Evolutionary conservation across 2,888 invertebrate genomes (phyloP).

Genomic region (Trisateles emortualis): DNA sequence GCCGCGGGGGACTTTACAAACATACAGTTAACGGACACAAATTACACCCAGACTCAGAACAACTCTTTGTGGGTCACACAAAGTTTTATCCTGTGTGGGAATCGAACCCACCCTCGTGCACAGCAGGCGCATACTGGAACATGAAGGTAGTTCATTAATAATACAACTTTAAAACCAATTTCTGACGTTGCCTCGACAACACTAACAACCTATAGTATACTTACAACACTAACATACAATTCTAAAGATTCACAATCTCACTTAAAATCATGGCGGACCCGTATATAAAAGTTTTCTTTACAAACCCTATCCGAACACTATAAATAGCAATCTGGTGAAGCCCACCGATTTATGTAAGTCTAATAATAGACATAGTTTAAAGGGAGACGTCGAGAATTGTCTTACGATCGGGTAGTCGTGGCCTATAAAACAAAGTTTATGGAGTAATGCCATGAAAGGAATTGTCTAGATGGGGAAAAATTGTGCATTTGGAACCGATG

Average conservation of each 20-base stretch:
- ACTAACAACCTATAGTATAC: too few species aligned
- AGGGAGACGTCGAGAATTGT: conserved; percentile 39
- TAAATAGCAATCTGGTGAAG: conserved; percentile 57
- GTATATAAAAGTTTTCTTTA: conserved; percentile 49
- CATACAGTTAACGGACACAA: too few species aligned
- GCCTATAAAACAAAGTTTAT: conserved; percentile 35
- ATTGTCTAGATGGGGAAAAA: background rate
- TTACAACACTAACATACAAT: conserved; percentile 3
- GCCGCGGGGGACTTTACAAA: too few species aligned
- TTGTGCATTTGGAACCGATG: background rate
- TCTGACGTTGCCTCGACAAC: too few species aligned
- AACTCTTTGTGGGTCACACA: too few species aligned
- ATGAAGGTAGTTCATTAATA: too few species aligned
- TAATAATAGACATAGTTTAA: conserved; percentile 45
- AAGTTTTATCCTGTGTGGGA: too few species aligned
- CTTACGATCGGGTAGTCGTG: conserved; percentile 27
- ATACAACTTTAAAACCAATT: too few species aligned
- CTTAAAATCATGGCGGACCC: conserved; percentile 38
- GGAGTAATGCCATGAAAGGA: background rate
- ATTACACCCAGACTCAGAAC: too few species aligned
- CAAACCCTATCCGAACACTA: conserved; percentile 47
- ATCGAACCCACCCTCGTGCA: too few species aligned
- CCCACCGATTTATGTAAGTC: conserved; percentile 56
- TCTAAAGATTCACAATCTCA: conserved; percentile 6
- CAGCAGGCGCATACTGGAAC: too few species aligned